Evolutionary conservation across 2,797 vertebrate genomes (phyloP).

Genomic region (Lepus townsendii): DNA sequence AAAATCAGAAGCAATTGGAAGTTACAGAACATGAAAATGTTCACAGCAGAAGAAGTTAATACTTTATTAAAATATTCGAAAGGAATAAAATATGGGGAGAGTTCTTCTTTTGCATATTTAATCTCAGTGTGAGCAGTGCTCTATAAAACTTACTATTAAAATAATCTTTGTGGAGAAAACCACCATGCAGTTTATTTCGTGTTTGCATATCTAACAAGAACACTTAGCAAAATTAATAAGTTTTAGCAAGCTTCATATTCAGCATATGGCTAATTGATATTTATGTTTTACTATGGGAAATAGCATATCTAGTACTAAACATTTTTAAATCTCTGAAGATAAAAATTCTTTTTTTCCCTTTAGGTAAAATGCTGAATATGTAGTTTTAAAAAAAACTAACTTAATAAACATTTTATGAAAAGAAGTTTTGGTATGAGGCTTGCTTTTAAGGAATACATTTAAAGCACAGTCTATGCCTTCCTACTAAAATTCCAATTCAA

Average conservation of each 20-base stretch:
- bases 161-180: conserved; percentile 67
- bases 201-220: conserved; percentile 69
- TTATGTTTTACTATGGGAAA: conserved; percentile 74
- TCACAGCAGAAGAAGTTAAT: conserved; percentile 73
- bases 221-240: conserved; percentile 72
- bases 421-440: conserved; percentile 58
- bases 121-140: conserved; percentile 62
- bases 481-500: conserved; percentile 70
- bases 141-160: conserved; percentile 62
- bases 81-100: conserved; percentile 72
- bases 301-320: conserved; percentile 58
- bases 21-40: conserved; percentile 59
- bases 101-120: conserved; percentile 79
- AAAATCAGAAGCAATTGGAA: conserved; percentile 64
- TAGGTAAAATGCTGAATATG: conserved; percentile 74
- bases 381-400: conserved; percentile 56
- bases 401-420: conserved; percentile 79
- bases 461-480: conserved; percentile 42
- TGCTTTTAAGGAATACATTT: conserved; percentile 66
- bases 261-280: conserved; percentile 67
- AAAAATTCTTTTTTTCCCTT: conserved; percentile 49
- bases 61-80: conserved; percentile 80
- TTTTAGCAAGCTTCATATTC: conserved; percentile 46
- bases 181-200: conserved; percentile 48
- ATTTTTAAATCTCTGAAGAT: conserved; percentile 71